Evolutionary conservation across 2,113 vertebrate species (phyloP).

Genomic region (Boulengeromyrus knoepffleri): DNA sequence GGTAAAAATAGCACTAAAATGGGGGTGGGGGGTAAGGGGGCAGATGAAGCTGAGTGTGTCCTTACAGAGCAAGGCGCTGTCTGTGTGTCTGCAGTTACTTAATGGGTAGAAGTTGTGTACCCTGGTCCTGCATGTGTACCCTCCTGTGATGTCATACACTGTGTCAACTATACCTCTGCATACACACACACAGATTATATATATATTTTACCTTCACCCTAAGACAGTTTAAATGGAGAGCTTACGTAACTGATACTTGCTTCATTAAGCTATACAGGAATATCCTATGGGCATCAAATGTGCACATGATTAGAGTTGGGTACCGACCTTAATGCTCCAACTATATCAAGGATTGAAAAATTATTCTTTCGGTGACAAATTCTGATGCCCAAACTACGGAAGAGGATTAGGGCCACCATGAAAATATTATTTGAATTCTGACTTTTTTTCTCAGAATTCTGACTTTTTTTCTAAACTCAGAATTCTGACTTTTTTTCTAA

Average conservation of each 20-base stretch:
- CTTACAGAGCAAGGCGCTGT: conserved; percentile 48
- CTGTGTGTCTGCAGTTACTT: conserved; percentile 52
- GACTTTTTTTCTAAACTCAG: too few species aligned
- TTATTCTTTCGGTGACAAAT: too few species aligned
- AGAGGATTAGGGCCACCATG: too few species aligned
- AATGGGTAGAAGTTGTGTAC: neutral
- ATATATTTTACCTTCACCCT: neutral
- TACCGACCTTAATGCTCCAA: too few species aligned
- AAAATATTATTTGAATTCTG: too few species aligned
- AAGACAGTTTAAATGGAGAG: neutral
- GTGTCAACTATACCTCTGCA: neutral
- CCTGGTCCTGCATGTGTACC: neutral
- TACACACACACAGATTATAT: neutral
- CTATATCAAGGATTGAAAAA: too few species aligned
- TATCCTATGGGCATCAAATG: neutral
- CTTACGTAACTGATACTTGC: neutral
- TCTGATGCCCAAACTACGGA: too few species aligned
- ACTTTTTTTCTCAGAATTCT: too few species aligned
- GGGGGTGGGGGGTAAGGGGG: conserved; percentile 34
- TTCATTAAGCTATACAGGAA: neutral
- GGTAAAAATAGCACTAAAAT: conserved; percentile 60
- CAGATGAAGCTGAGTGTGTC: conserved; percentile 46
- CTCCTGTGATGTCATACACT: neutral
- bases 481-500: too few species aligned
- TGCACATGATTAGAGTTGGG: neutral